Evolutionary conservation across 2,797 vertebrate species (phyloP).

Genomic region (Urophycis tenuis): DNA sequence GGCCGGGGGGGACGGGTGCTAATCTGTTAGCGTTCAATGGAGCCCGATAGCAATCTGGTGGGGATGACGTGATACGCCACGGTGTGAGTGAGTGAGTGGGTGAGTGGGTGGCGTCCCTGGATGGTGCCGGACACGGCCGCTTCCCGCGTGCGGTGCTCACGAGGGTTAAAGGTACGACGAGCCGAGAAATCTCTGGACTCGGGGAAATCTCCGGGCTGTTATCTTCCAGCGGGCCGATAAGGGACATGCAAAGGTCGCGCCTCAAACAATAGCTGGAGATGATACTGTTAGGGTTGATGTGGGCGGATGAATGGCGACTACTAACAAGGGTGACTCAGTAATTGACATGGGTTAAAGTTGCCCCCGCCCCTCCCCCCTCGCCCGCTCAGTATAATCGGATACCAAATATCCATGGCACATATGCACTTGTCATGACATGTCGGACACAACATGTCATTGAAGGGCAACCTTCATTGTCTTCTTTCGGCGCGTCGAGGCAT

Average conservation of each 20-base stretch:
- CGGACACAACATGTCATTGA: no score
- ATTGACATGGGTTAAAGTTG: background rate
- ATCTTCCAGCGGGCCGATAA: constrained; percentile 46
- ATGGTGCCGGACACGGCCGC: background rate
- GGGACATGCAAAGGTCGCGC: constrained; percentile 52
- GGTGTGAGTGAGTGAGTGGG: background rate
- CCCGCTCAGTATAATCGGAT: background rate
- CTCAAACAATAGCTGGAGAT: background rate
- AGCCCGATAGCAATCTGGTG: background rate
- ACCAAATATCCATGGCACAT: background rate
- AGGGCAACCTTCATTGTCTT: background rate
- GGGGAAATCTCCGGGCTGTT: constrained; percentile 24
- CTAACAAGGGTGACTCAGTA: background rate
- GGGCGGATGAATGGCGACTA: no score
- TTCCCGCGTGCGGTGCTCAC: background rate
- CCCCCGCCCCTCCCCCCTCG: background rate
- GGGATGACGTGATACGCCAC: background rate
- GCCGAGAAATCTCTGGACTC: no score
- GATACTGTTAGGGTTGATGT: no score
- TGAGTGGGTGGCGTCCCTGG: background rate
- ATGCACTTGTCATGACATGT: background rate
- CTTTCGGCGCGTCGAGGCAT: background rate
- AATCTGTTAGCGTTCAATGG: background rate
- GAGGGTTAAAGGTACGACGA: constrained; percentile 45
- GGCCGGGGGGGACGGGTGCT: background rate